Percentiles rank a stretch among this genome's conserved stretches.
Evolutionary conservation across 2,797 vertebrate species (phyloP).

Genomic region (Betta splendens): DNA sequence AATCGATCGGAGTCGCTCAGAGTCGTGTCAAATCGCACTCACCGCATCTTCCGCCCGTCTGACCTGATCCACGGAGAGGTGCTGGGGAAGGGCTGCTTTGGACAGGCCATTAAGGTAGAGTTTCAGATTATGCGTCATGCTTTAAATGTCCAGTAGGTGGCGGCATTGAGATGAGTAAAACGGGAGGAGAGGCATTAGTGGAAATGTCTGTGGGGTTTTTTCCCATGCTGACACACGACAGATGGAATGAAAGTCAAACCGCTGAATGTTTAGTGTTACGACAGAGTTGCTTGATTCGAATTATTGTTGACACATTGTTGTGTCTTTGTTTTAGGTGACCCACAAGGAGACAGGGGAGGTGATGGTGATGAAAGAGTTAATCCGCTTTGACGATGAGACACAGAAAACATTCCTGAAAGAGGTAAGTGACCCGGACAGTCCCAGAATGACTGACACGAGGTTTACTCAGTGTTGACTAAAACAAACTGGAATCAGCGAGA

Average conservation of each 20-base stretch:
- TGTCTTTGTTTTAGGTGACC: conserved; percentile 84
- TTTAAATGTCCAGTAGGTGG: conserved; percentile 53
- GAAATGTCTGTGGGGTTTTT: background rate
- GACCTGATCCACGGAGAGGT: conserved; percentile 98
- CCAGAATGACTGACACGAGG: background rate
- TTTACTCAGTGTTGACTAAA: background rate
- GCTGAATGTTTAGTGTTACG: background rate
- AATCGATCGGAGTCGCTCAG: conserved; percentile 94
- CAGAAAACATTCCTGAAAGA: conserved; percentile 97
- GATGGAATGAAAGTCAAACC: background rate
- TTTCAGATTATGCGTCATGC: conserved; percentile 3
- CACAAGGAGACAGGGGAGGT: conserved; percentile 96
- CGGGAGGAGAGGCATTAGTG: background rate
- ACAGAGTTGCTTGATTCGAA: conserved; percentile 16
- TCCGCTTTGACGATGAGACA: conserved; percentile 96
- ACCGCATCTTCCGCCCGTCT: conserved; percentile 95
- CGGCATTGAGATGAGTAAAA: conserved; percentile 29
- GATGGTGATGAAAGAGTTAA: conserved; percentile 99
- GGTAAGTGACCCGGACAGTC: conserved; percentile 67
- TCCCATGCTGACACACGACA: background rate
- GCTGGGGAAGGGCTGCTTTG: conserved; percentile 94
- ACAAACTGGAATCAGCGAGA: conserved; percentile 4
- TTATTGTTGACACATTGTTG: background rate
- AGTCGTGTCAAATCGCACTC: conserved; percentile 84
- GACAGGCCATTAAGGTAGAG: conserved; percentile 95